A percentile compares a stretch with the other conserved stretches of the same genome.
phyloP scores from a whole-genome alignment of 2,797 vertebrate genomes.

The Silurus aristotelis region DNA sequence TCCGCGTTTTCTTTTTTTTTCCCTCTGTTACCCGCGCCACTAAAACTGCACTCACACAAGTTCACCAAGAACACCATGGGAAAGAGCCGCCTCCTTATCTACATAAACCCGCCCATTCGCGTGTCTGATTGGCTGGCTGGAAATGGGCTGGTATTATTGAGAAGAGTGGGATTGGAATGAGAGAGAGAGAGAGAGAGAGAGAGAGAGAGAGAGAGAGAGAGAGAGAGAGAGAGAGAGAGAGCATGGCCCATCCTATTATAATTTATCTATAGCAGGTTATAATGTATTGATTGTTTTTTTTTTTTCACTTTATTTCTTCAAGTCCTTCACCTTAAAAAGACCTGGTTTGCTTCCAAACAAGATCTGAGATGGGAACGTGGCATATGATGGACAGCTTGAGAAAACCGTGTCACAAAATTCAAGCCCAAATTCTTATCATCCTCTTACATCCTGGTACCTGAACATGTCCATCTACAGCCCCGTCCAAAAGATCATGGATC shows the following conservation, averaged over 20 bases:
- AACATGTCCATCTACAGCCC: no score
- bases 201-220: no score
- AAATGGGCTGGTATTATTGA: neutral
- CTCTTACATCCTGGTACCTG: no score
- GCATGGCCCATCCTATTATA: no score
- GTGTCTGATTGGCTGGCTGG: neutral
- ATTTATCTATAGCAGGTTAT: neutral
- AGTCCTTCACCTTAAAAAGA: conserved; percentile 19
- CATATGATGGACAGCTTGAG: neutral
- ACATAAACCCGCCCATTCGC: neutral
- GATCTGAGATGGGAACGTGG: neutral
- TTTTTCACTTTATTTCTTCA: neutral
- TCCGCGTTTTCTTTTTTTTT: neutral
- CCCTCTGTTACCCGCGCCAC: neutral
- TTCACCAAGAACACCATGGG: conserved; percentile 3
- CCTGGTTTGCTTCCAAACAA: neutral
- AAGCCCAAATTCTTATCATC: no score
- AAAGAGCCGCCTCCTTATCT: neutral
- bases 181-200: neutral
- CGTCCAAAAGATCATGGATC: no score
- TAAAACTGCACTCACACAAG: neutral
- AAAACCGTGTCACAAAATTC: no score
- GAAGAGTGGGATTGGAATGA: neutral
- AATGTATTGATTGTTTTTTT: neutral
- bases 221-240: neutral